A percentile compares a stretch with the other conserved stretches of the same genome.
Conservation (phyloP, 2,888 invertebrate species). For the Melieria picta region DNA sequence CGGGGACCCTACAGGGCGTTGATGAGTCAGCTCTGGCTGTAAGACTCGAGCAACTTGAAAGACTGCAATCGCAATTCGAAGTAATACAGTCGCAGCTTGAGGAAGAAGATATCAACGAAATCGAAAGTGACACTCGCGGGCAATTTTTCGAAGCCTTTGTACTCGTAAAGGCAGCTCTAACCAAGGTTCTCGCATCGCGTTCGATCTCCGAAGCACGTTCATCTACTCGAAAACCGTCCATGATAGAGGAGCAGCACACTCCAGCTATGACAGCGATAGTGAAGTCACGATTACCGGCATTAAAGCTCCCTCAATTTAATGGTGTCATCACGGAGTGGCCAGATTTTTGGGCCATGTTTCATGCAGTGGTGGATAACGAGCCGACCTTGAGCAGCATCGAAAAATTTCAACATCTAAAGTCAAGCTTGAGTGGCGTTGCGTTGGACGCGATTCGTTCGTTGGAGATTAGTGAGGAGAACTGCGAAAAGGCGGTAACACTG, state of each 20-base stretch:
- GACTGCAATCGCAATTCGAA: not conserved
- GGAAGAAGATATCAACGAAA: not conserved
- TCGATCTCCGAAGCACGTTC: not conserved
- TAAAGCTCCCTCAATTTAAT: not conserved
- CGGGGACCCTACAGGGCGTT: not conserved
- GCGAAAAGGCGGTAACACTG: slow-evolving; percentile 40
- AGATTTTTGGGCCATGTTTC: slow-evolving; percentile 14
- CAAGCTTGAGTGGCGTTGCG: not conserved
- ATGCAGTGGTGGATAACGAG: slow-evolving; percentile 7
- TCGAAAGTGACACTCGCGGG: not conserved
- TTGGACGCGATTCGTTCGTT: slow-evolving; percentile 12
- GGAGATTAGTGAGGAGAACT: slow-evolving; percentile 39
- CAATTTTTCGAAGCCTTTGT: not conserved
- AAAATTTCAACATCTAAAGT: slow-evolving; percentile 14
- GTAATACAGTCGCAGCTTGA: slow-evolving; percentile 1
- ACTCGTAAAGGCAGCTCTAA: not conserved
- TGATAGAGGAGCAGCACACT: not conserved
- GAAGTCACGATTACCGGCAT: not conserved
- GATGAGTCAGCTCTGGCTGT: slow-evolving; percentile 6
- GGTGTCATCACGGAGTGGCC: slow-evolving; percentile 8
- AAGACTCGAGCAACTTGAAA: slow-evolving; percentile 1
- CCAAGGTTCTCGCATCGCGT: not conserved
- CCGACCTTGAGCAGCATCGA: slow-evolving; percentile 4
- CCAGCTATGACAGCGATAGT: not conserved
- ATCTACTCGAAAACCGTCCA: not conserved